phyloP scores from a whole-genome alignment of 2,797 vertebrate genomes.

The Aphelocoma californica region DNA sequence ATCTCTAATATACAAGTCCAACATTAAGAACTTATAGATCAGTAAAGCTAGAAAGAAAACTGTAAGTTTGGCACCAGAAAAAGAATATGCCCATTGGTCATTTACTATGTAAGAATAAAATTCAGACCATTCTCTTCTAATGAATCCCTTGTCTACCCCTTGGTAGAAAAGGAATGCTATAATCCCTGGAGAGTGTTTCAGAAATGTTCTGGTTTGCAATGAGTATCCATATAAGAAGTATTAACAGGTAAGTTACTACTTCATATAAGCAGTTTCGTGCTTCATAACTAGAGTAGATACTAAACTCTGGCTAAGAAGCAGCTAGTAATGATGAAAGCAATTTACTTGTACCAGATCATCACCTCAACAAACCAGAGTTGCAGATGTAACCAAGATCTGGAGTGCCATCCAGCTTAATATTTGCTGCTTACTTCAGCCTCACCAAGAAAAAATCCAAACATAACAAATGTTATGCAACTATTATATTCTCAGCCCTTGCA shows the following conservation, averaged over 20 bases:
- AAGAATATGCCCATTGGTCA: not conserved
- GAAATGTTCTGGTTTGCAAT: not conserved
- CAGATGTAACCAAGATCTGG: not conserved
- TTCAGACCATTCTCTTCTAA: not conserved
- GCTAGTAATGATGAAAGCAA: conserved; percentile 27
- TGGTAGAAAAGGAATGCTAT: not conserved
- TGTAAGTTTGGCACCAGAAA: not conserved
- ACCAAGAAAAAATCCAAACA: not conserved
- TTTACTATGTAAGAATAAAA: not conserved
- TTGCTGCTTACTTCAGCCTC: not conserved
- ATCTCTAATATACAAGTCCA: not conserved
- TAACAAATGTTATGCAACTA: not conserved
- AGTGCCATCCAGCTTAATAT: not conserved
- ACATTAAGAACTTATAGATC: not conserved
- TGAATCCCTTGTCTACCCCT: not conserved
- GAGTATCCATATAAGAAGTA: not conserved
- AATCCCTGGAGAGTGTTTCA: not conserved
- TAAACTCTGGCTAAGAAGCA: conserved; percentile 35
- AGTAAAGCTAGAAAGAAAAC: not conserved
- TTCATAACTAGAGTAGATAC: not conserved
- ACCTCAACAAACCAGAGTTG: not conserved
- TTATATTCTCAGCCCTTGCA: not conserved
- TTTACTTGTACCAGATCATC: conserved; percentile 35
- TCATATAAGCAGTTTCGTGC: not conserved
- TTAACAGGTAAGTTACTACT: not conserved